These are phyloP conservation scores for Leguminivora glycinivorella DNA, from an alignment of 1,140 invertebrate species.

Conservation along the genomic window DNA sequence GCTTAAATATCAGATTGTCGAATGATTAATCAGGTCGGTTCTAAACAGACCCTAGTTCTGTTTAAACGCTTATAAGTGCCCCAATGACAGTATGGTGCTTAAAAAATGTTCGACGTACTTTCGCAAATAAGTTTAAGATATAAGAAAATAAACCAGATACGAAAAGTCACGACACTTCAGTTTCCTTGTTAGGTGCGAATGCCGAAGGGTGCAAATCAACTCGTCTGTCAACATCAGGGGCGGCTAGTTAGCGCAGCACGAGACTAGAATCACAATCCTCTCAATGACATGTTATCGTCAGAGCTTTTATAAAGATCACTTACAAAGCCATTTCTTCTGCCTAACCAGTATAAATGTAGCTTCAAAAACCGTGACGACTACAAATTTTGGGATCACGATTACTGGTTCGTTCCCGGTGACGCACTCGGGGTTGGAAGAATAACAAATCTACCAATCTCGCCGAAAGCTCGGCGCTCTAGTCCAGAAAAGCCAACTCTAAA, in stretches of 20 bases:
- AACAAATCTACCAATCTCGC: neutral
- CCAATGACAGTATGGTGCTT: no score
- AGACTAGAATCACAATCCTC: constrained; percentile 11
- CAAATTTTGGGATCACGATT: neutral
- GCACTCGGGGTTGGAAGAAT: neutral
- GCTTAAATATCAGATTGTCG: no score
- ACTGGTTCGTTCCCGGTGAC: neutral
- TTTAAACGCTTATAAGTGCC: no score
- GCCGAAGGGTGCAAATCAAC: constrained; percentile 14
- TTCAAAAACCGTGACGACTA: neutral
- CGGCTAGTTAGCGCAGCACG: constrained; percentile 5
- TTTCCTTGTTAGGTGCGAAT: constrained; percentile 11
- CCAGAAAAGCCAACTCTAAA: neutral
- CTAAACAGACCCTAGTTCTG: no score
- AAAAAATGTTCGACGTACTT: no score
- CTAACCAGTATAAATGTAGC: neutral
- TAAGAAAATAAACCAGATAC: neutral
- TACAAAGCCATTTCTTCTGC: neutral
- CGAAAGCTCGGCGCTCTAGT: neutral
- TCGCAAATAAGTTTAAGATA: neutral
- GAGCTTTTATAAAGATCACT: neutral
- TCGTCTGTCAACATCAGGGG: constrained; percentile 3
- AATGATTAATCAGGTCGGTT: no score
- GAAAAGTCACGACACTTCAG: neutral
- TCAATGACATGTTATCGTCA: constrained; percentile 15